phyloP scores from a whole-genome alignment of 2,888 invertebrate species.

The Drosophila merina region DNA sequence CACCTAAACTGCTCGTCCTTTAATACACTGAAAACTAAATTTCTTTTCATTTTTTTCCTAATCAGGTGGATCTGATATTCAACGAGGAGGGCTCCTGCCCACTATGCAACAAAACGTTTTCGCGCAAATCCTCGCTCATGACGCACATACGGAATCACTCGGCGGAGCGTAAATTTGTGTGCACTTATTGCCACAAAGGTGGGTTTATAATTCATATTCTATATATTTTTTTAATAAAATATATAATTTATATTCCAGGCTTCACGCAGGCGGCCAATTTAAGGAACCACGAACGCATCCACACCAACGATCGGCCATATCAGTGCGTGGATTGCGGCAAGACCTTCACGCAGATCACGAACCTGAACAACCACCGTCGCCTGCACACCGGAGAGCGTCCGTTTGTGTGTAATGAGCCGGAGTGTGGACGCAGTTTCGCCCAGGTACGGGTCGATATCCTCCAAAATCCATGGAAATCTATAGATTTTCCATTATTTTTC shows the following conservation, averaged over 20 bases:
- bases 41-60: too few species aligned
- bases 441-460: slow-evolving; percentile 70
- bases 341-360: slow-evolving; percentile 84
- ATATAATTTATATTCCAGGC: slow-evolving; percentile 62
- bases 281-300: slow-evolving; percentile 84
- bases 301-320: slow-evolving; percentile 84
- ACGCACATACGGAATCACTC: slow-evolving; percentile 84
- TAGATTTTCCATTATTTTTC: slow-evolving; percentile 8
- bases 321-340: slow-evolving; percentile 84
- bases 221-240: rapidly evolving
- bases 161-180: slow-evolving; percentile 84
- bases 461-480: not conserved
- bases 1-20: too few species aligned
- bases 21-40: too few species aligned
- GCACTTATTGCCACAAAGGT: slow-evolving; percentile 84
- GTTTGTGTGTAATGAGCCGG: slow-evolving; percentile 84
- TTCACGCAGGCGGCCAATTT: slow-evolving; percentile 84
- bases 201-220: slow-evolving; percentile 17
- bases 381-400: slow-evolving; percentile 84
- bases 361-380: slow-evolving; percentile 84
- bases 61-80: slow-evolving; percentile 83
- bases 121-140: slow-evolving; percentile 83
- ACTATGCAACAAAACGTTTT: slow-evolving; percentile 84
- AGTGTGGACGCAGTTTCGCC: slow-evolving; percentile 84
- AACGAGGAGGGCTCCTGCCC: slow-evolving; percentile 84